Base-by-base conservation (phyloP, 2,797 vertebrate genomes). In the Balearica regulorum region DNA sequence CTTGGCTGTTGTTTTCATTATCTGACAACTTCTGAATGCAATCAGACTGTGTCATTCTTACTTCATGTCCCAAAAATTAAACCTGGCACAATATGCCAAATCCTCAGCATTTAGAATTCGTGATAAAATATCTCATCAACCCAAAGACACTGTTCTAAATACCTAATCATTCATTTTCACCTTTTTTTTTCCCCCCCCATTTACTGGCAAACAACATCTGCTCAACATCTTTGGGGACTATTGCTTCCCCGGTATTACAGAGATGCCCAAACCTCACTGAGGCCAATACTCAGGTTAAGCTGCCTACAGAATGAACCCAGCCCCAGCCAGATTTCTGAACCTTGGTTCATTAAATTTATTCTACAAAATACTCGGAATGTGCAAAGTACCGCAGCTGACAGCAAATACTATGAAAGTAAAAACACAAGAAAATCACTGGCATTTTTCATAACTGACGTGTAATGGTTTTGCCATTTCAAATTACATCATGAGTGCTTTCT, bases 1-100 rank as follows among this genome's bases (percentile, higher is more conserved):
- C 87, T 93, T 66, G 65, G 82, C 90, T 71, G 69, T 62, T 85
- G 53, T 81, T 83, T 85, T 92, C 89, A 72, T 90, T 87, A 81
- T 70, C 92, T 87, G 83, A 79, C 84, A 94, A 71, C 35, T 83
- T 94, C 68, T 6, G 1, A 83, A 83, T 13, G 54, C 89, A 86
- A 81, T 92, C 72, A 93, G 83, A 62, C 55, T 43, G 17, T 41
- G 83, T 91, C 65, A 76, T 83, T 80, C 72, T 79, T 83, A 65
- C 43, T 93, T 93, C 68, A 53, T 13, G 25, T 75, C 65, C 76
- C 43, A 33, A 84, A 89, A 91, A 26, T 65, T 66, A 87, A 93
- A 83, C 46, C 28, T 78, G 70, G 81, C n/a, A 28, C 39, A 66
- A 41, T 39, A n/a, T 13, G 82, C 69, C 70, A 93, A 89, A 69